phyloP scores from a whole-genome alignment of 2,888 invertebrate species.

The Drosophila kokeensis region DNA sequence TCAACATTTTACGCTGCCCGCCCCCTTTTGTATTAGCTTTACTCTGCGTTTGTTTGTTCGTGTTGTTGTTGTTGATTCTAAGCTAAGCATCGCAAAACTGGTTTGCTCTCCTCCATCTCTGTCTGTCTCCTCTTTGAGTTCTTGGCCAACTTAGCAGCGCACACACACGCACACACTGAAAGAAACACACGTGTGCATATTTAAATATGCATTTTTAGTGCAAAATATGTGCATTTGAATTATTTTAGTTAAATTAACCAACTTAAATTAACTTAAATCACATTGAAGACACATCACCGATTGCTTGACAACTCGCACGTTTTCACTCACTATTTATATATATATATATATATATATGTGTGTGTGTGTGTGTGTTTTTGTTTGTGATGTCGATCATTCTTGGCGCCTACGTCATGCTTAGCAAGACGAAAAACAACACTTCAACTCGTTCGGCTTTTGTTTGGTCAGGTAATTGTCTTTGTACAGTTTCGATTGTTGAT shows the following conservation, averaged over 20 bases:
- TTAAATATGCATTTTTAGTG: constrained; percentile 39
- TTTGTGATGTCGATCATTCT: constrained; percentile 40
- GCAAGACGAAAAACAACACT: constrained; percentile 46
- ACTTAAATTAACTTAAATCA: constrained; percentile 49
- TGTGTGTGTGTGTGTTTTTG: constrained; percentile 10
- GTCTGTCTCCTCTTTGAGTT: constrained; percentile 24
- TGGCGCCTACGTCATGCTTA: constrained; percentile 68
- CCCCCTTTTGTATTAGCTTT: constrained; percentile 46
- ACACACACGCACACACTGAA: constrained; percentile 12
- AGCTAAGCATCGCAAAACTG: constrained; percentile 59
- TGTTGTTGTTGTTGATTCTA: constrained; percentile 40
- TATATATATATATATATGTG: not conserved
- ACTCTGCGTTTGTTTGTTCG: constrained; percentile 36
- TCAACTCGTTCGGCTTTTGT: constrained; percentile 46
- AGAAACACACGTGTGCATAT: constrained; percentile 19
- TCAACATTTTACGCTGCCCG: constrained; percentile 31
- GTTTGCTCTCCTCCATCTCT: constrained; percentile 35
- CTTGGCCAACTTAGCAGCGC: constrained; percentile 43
- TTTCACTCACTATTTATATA: not conserved
- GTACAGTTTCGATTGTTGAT: constrained; percentile 57
- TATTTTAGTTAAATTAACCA: constrained; percentile 28
- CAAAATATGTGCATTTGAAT: constrained; percentile 42
- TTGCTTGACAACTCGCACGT: constrained; percentile 53
- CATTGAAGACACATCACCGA: constrained; percentile 46
- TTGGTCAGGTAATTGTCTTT: constrained; percentile 70